Conservation (phyloP, 2,113 vertebrate species). For the Nansenia antarctica region DNA sequence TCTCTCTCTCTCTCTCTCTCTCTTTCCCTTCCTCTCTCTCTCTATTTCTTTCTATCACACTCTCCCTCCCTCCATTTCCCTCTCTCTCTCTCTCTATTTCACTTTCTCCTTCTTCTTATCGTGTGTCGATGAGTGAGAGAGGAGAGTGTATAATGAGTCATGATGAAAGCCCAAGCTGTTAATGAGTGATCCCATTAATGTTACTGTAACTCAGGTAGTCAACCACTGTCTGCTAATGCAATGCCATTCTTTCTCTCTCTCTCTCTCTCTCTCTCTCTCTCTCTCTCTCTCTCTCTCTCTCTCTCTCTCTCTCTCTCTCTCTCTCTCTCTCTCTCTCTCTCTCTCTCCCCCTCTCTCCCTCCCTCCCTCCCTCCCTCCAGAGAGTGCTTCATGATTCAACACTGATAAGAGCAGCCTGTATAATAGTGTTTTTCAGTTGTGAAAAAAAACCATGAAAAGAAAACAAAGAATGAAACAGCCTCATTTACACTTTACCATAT, state of each 20-base stretch:
- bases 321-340: constrained; percentile 1
- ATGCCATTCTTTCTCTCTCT: constrained; percentile 17
- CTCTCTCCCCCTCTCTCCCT: constrained; percentile 36
- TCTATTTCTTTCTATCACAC: constrained; percentile 1
- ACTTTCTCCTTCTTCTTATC: constrained; percentile 3
- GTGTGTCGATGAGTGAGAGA: no score
- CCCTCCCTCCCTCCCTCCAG: constrained; percentile 39
- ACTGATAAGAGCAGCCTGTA: no score
- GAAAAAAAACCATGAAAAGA: no score
- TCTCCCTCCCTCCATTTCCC: constrained; percentile 10
- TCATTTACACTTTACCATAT: no score
- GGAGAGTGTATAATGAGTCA: no score
- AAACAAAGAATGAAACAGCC: no score
- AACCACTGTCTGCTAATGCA: no score
- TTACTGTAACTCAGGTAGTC: no score
- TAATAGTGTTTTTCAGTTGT: no score
- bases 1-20: constrained; percentile 15
- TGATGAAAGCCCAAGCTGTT: no score
- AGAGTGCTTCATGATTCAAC: no score
- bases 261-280: constrained; percentile 13
- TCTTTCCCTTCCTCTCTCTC: constrained; percentile 15
- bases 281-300: constrained; percentile 4
- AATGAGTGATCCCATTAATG: no score
- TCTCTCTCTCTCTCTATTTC: not conserved
- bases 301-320: constrained; percentile 6